Base-by-base conservation (phyloP, 1,140 invertebrate species). In the Brachionus asplanchnoidis region DNA sequence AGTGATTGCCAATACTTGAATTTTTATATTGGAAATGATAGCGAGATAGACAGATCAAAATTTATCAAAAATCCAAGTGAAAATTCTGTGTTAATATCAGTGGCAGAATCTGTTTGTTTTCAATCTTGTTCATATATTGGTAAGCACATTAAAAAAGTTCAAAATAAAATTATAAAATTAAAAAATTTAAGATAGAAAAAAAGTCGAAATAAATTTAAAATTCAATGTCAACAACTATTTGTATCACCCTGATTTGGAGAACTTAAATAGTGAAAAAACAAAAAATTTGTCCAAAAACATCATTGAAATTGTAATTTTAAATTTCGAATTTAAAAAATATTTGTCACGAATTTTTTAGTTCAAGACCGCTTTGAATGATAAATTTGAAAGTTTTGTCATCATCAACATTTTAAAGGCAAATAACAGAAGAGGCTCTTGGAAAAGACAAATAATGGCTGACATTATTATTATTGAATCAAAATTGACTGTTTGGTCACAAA, bases 161-260 rank as follows among this genome's bases (percentile, higher is more conserved):
- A 66, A 66, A 66, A 17, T 65, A 65, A 65, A 26, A 14, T 32
- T 32, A 28, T 36, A 12, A 70, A 70, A 1, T 70, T 70, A 40
- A 6, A 5, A 40, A 42, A 73, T 42, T 44, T 42, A 20, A 73
- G 68, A 40, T 2, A 42, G 20, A 42, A 40, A 36, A 17, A 73
- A 23, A 9, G 5, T 73, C 1, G 68, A 73, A 44, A 73, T 73
- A 20, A 17, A 42, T 42, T 20, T 73, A 42, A 73, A 73, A 73
- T 73, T 73, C 40, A 73, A 42, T 1, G 17, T 73, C n/a, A 73
- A 73, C 32, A 73, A 73, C 20, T 73, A 73, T 73, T 36, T 42
- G 40, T 73, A 73, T 42, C 28, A 73, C n/a, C n/a, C 68, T 17
- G 68, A 73, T n/a, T 73, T 40, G 32, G 40, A 42, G 7, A 20